These are phyloP conservation scores for Brienomyrus longianalis DNA, from an alignment of 2,113 vertebrate genomes.

Conservation along the genomic window DNA sequence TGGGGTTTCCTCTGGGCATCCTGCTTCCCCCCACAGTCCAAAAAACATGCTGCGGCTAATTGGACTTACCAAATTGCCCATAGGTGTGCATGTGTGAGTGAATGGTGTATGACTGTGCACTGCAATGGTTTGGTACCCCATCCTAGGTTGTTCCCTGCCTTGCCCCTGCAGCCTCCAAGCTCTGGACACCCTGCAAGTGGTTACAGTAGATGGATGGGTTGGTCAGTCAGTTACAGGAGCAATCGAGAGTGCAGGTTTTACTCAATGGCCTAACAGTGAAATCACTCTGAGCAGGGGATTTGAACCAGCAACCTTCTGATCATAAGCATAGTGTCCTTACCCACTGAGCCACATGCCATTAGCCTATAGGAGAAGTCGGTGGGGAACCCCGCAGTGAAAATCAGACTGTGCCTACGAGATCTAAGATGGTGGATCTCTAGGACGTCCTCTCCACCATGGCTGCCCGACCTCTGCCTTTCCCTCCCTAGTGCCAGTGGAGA, in stretches of 20 bases:
- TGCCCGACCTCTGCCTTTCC: neutral
- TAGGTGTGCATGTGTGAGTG: no score
- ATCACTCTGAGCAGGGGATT: neutral
- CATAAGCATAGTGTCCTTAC: neutral
- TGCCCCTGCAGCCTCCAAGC: no score
- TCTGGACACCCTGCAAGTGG: no score
- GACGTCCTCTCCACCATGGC: neutral
- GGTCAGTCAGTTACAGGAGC: neutral
- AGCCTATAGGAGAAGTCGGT: neutral
- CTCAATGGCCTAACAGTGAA: neutral
- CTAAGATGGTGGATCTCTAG: neutral
- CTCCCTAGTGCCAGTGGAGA: neutral
- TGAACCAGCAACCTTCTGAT: neutral
- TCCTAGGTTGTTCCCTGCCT: no score
- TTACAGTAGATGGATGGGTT: no score
- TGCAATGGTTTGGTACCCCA: no score
- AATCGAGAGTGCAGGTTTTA: neutral
- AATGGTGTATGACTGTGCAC: no score
- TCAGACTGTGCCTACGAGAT: neutral
- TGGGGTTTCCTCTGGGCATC: no score
- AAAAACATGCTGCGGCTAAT: no score
- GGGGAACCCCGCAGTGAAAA: neutral
- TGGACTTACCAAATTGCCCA: no score
- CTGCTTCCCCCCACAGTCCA: no score
- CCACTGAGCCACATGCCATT: neutral